Percentiles rank a stretch among this genome's conserved stretches.
Conservation (phyloP, 2,113 vertebrate genomes). For the Malaclemys terrapin region DNA sequence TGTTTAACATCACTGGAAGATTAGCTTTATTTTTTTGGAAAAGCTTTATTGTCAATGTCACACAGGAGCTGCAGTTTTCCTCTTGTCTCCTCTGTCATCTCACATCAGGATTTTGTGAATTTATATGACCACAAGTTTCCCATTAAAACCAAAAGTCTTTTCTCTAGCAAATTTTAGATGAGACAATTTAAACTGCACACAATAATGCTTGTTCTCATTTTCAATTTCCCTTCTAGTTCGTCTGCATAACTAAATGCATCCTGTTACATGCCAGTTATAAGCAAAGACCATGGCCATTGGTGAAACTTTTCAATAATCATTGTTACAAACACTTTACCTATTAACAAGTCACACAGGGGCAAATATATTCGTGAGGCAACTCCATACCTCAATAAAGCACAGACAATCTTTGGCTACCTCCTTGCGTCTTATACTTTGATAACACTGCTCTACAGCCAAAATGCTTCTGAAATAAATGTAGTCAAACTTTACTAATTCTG, state of each 20-base stretch:
- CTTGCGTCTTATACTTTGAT: neutral
- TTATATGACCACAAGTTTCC: neutral
- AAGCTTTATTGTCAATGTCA: neutral
- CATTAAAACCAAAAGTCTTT: neutral
- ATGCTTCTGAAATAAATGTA: no score
- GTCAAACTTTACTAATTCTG: no score
- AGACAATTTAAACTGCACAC: neutral
- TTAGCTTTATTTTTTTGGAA: neutral
- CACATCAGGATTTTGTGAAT: neutral
- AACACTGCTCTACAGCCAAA: no score
- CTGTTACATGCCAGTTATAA: neutral
- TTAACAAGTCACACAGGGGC: fast-evolving
- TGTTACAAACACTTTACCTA: neutral
- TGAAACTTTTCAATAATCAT: neutral
- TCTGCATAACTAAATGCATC: neutral
- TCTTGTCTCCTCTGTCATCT: neutral
- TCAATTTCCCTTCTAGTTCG: fast-evolving
- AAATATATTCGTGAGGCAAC: neutral
- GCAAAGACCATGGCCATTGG: neutral
- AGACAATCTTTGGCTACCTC: neutral
- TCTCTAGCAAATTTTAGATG: neutral
- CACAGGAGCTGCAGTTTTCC: fast-evolving
- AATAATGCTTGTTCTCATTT: neutral
- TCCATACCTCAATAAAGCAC: neutral
- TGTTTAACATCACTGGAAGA: neutral